phyloP scores from a whole-genome alignment of 2,113 vertebrate species.

The Chlorodrepanis virens region DNA sequence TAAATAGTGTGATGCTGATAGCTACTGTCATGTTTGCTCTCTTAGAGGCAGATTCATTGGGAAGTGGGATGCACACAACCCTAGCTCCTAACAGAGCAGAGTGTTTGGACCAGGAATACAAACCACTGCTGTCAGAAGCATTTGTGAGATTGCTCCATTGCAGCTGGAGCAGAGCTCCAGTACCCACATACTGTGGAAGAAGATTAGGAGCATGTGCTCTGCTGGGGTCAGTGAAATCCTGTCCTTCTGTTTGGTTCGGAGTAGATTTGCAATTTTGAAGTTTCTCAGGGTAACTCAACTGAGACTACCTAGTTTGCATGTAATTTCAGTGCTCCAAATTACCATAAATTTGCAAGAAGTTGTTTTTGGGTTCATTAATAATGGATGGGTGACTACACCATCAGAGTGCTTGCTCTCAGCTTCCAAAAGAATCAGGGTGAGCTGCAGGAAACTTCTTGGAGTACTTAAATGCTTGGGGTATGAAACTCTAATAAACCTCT shows the following conservation, averaged over 20 bases:
- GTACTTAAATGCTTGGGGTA: not conserved
- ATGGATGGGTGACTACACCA: not conserved
- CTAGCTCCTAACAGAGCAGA: not conserved
- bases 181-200: not conserved
- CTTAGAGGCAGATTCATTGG: not conserved
- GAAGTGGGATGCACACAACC: not conserved
- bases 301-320: not conserved
- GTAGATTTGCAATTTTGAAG: not conserved
- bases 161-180: not conserved
- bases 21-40: not conserved
- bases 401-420: not conserved
- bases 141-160: not conserved
- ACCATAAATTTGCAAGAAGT: conserved; percentile 18
- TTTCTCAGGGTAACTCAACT: not conserved
- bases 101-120: not conserved
- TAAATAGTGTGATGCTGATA: not conserved
- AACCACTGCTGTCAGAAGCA: not conserved
- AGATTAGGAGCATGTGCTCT: not conserved
- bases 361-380: conserved; percentile 29
- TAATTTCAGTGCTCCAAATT: not conserved
- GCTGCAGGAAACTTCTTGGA: not conserved
- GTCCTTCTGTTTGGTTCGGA: not conserved
- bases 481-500: conserved; percentile 25
- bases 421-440: not conserved
- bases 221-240: not conserved